Base-by-base conservation (phyloP, 2,113 vertebrate species). In the Puffinus mauretanicus region DNA sequence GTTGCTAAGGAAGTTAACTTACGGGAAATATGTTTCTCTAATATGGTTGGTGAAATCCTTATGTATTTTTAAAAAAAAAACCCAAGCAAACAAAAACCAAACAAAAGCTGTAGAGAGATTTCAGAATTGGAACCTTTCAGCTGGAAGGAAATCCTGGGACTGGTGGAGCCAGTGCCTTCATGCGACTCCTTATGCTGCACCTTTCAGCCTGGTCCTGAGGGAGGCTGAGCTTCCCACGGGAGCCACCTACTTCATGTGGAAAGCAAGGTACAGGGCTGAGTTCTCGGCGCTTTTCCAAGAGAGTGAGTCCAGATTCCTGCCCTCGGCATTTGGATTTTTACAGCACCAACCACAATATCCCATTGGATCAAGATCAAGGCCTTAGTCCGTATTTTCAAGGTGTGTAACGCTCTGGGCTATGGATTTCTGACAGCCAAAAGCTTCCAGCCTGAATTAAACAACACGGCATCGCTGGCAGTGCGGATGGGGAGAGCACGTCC, bases 381-480 rank as follows among this genome's bases (percentile, higher is more conserved):
- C 44, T 54, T 11, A 10, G 49, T 58, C 38, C 32, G 49, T 29
- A 10, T n/a, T 78, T 64, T 79, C 66, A 73, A 79, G 88, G 70
- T 69, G n/a, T 6, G 72, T 66, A 34, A 38, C 0, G 1, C 36
- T 47, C 44, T 60, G 70, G 44, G 66, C 44, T n/a, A 3, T 13
- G 51, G 66, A 36, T 82, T 73, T 78, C 60, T 60, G 71, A 55
- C 49, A 65, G n/a, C n/a, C 32, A 13, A 47, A 69, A 79, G 26
- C 64, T 91, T 72, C 69, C 80, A 67, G 64, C 32, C 76, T 12
- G 49, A 29, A 22, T 54, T n/a, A 21, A 82, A 22, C 58, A 29
- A 0, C 7, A 4, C 2, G 1, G 27, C 55, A 3, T 3, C 2
- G 2, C 54, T n/a, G 42, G 54, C 29, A 16, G 12, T 0, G 21